Conservation (phyloP, 2,113 vertebrate species). For the Phodopus roborovskii region DNA sequence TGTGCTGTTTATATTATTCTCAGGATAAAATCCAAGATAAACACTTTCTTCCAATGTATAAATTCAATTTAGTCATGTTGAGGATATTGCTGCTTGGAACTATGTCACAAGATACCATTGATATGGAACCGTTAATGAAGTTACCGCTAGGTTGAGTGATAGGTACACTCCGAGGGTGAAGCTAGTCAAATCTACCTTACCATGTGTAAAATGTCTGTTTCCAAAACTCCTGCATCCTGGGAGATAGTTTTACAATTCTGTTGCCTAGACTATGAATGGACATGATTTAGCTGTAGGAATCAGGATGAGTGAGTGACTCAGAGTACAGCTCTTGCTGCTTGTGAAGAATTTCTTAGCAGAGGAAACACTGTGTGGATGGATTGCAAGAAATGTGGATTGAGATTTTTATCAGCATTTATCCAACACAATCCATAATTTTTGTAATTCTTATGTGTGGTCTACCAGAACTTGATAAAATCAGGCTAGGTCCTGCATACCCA, state of each 20-base stretch:
- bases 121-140: background rate
- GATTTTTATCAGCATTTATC: conserved; percentile 14
- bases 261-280: conserved; percentile 8
- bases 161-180: background rate
- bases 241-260: conserved; percentile 25
- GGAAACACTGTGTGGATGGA: background rate
- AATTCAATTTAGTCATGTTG: background rate
- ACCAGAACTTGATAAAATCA: background rate
- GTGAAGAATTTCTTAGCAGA: background rate
- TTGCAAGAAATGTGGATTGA: conserved; percentile 23
- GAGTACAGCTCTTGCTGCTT: background rate
- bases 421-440: background rate
- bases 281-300: conserved; percentile 31
- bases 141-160: background rate
- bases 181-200: background rate
- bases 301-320: background rate
- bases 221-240: background rate
- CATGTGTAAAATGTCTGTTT: conserved; percentile 26
- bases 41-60: conserved; percentile 10
- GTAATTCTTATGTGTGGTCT: background rate
- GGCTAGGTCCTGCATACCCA: background rate
- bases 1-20: background rate
- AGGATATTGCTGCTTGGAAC: background rate
- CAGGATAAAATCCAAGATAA: conserved; percentile 2
- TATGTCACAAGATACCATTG: background rate